Base-by-base conservation (phyloP, 1,140 invertebrate species). In the Zophobas atratus region DNA sequence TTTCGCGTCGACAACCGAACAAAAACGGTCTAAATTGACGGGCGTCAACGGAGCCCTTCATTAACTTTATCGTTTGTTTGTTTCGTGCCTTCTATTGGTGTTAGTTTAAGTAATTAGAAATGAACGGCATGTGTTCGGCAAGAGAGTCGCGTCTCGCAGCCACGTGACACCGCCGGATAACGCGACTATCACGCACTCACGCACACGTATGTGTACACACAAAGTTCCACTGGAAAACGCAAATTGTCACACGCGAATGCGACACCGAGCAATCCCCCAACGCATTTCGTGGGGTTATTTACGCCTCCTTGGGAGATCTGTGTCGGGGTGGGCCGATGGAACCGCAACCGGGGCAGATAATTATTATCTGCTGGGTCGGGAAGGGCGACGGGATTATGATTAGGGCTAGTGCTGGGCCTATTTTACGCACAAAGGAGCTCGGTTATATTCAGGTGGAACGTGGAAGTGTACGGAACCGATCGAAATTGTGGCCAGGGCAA, bases 231-330 rank as follows among this genome's bases (percentile, higher is more conserved):
- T 63, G 57, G 38, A 67, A 63, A 67, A 67, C 60, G 60, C 60
- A 39, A 76, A 76, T 76, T 76, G 75, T 67, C 75, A 53, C 75
- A 76, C 75, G 75, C 75, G 39, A 76, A 51, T 33, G 2, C 34
- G 48, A 33, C 41, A 35, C 6, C n/a, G 35, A 34, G 36, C 75
- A 60, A 36, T 76, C 57, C 20, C 1, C 75, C 56, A 67, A 70
- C 48, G 20, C 46, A 33, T 67, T 76, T 53, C 35, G 53, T 34
- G 49, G 41, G 53, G 20, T 35, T 6, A 46, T 53, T 39, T 53
- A 33, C 36, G 4, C 41, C 2, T 76, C 53, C 36, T 75, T 39
- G 20, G 46, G 32, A 35, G 39, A 48, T 75, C 48, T 38, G 6
- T 1, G 20, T 35, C 34, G 2, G 1, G 20, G 32, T 60, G 75